Percentiles rank a stretch among this genome's conserved stretches.
Evolutionary conservation across 2,113 vertebrate species (phyloP).

Genomic region (Laterallus jamaicensis): DNA sequence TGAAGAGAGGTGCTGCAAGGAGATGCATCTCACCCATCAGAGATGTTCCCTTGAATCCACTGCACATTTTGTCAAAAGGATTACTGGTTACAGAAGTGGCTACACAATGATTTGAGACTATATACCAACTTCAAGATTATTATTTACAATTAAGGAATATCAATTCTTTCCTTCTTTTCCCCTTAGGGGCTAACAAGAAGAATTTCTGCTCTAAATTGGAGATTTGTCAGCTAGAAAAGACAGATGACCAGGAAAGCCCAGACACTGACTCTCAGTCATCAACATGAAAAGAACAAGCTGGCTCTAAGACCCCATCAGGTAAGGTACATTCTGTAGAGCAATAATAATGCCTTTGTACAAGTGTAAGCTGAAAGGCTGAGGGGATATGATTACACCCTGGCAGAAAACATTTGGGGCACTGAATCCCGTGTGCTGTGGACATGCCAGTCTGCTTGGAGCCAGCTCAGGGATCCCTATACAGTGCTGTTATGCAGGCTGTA

Average conservation of each 20-base stretch:
- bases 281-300: neutral
- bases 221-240: neutral
- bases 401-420: slow-evolving; percentile 10
- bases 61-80: neutral
- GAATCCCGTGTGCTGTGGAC: neutral
- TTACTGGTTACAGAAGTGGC: neutral
- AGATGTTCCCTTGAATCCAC: neutral
- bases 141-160: neutral
- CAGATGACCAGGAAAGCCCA: neutral
- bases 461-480: neutral
- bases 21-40: neutral
- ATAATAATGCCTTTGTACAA: slow-evolving; percentile 63
- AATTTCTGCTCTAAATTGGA: neutral
- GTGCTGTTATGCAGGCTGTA: neutral
- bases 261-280: neutral
- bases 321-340: slow-evolving; percentile 20
- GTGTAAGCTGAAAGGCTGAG: neutral
- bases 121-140: neutral
- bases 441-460: slow-evolving; percentile 48
- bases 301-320: neutral
- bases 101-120: neutral
- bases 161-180: neutral
- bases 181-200: neutral
- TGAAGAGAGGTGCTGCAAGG: neutral
- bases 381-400: slow-evolving; percentile 42